Evolutionary conservation across 2,888 invertebrate genomes (phyloP), one percentile per base, ranked within the genome.

Genomic region (Herminia tarsipennalis): DNA sequence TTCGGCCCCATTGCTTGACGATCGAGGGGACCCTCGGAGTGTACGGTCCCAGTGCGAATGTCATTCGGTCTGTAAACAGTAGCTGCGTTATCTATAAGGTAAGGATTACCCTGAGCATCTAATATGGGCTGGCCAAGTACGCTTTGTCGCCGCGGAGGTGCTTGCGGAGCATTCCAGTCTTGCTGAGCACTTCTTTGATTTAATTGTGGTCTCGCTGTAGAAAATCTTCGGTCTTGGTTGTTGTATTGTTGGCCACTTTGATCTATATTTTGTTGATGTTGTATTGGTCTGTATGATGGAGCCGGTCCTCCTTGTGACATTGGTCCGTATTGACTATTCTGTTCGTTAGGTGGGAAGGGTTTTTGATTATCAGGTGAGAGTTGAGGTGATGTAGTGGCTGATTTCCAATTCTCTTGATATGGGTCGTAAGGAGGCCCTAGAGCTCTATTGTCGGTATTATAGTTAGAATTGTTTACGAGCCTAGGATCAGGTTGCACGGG

Each of bases 11-110:
- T 64, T 22, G 66, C 56, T 67, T 81, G 80, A 45, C 79, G 72
- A 28, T 81, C 82, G 9, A 79, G 68, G 33, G 78, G 72, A 21
- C 79, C 81, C 56, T 90, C 90, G 17, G 88, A 84, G 66, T 84
- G 81, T 28, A 88, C 79, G n/a, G 83, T 85, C 28, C 88, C 90
- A 5, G 81, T 82, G 27, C 89, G 81, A 41, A 83, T 73, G 34
- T 87, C 89, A 52, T 77, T 84, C 49, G 85, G 76, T 32, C 81
- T 78, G 55, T 85, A 86, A 1, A 74, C 72, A 21, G 78, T 53
- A 18, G 76, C 62, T 13, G 76, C 69, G 6, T 74, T 67, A 42
- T 89, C 90, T 3, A 79, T 70, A 34, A n/a, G n/a, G n/a, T 81
- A 86, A 2, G 70, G 53, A 47, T 73, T 78, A 9, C 80, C 81